Conservation (phyloP, 2,797 vertebrate species). For the Xyrichtys novacula region DNA sequence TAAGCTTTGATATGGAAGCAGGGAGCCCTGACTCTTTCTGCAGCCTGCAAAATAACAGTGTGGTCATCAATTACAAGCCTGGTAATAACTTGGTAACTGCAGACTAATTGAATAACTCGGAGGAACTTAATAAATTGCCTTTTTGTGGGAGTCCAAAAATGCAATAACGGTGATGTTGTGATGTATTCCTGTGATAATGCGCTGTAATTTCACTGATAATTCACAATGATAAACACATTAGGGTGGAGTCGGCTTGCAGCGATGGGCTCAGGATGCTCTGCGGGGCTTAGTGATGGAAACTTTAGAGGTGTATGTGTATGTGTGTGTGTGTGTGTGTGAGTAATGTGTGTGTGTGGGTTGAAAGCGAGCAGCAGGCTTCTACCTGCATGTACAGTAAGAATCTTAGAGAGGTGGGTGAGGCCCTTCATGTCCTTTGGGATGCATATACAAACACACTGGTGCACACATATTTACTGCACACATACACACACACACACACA, state of each 20-base stretch:
- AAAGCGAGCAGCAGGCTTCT: conserved; percentile 56
- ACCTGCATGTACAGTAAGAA: conserved; percentile 51
- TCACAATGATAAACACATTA: conserved; percentile 40
- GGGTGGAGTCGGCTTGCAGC: conserved; percentile 13
- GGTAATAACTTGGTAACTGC: conserved; percentile 22
- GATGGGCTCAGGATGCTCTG: conserved; percentile 30
- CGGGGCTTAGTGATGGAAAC: conserved; percentile 53
- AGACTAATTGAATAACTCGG: conserved; percentile 32
- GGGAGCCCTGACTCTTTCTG: neutral
- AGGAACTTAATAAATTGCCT: conserved; percentile 27
- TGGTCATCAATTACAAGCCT: conserved; percentile 12
- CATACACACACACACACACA: neutral
- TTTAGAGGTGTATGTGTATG: conserved; percentile 43
- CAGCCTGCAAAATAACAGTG: conserved; percentile 5
- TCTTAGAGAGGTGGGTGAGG: conserved; percentile 37
- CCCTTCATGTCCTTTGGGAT: conserved; percentile 22
- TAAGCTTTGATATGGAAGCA: neutral
- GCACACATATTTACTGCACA: neutral
- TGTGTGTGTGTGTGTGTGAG: conserved; percentile 10
- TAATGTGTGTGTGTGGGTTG: conserved; percentile 22
- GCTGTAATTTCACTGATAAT: conserved; percentile 42
- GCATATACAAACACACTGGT: conserved; percentile 5
- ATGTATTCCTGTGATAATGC: conserved; percentile 40
- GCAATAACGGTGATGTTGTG: conserved; percentile 35
- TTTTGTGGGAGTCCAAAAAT: conserved; percentile 19